A percentile compares a stretch with the other conserved stretches of the same genome.
These are phyloP conservation scores for Conus ventricosus DNA, from an alignment of 1,140 invertebrate species.

Conservation along the genomic window DNA sequence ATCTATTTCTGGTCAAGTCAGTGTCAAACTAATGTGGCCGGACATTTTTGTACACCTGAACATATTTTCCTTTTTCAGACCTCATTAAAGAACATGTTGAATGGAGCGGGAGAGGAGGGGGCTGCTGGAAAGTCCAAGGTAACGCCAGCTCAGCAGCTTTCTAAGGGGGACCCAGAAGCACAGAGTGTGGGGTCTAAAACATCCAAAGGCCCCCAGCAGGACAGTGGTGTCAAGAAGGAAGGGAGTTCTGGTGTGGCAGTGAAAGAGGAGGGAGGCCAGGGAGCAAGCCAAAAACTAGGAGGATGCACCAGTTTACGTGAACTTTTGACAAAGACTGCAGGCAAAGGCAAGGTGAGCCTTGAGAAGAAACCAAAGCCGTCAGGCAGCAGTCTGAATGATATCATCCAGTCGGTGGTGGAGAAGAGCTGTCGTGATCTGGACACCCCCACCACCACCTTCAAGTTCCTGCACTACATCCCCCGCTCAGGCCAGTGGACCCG, in stretches of 20 bases:
- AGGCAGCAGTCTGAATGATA: slow-evolving; percentile 81
- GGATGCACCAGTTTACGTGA: slow-evolving; percentile 87
- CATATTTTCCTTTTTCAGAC: slow-evolving; percentile 51
- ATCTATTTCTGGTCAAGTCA: too few relatives aligned
- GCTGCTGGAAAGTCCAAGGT: slow-evolving; percentile 44
- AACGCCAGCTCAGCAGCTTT: background rate
- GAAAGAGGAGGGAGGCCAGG: slow-evolving; percentile 74
- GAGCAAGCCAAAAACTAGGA: slow-evolving; percentile 75
- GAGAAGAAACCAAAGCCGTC: slow-evolving; percentile 78
- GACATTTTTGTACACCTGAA: too few relatives aligned
- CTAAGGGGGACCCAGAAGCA: slow-evolving; percentile 20
- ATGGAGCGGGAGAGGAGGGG: slow-evolving; percentile 72
- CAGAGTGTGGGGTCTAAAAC: background rate
- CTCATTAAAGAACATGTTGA: slow-evolving; percentile 67
- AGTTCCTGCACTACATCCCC: slow-evolving; percentile 84
- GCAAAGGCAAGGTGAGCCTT: slow-evolving; percentile 75
- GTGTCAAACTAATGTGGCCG: too few relatives aligned
- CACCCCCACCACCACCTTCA: slow-evolving; percentile 56
- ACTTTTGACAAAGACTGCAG: slow-evolving; percentile 82
- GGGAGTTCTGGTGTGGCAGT: slow-evolving; percentile 12
- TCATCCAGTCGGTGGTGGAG: slow-evolving; percentile 88
- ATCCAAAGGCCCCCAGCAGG: background rate
- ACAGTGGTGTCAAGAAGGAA: slow-evolving; percentile 21
- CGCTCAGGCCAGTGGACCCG: slow-evolving; percentile 75
- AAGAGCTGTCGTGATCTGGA: slow-evolving; percentile 77